Percentiles rank a stretch among this genome's conserved stretches.
phyloP scores from a whole-genome alignment of 2,797 vertebrate genomes.

The Oreochromis grahami region DNA sequence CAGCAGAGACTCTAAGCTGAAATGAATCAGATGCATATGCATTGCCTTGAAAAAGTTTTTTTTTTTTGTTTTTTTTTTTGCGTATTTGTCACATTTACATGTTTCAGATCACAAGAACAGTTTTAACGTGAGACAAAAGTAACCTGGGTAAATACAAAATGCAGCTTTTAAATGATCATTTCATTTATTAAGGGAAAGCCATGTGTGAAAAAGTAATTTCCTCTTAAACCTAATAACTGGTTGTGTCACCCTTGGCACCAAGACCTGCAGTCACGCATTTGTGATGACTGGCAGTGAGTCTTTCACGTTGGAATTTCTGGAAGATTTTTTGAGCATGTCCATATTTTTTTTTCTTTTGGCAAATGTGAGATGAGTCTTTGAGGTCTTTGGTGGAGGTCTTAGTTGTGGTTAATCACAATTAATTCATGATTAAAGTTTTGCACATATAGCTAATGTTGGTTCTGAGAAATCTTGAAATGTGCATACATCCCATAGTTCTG shows the following conservation, averaged over 20 bases:
- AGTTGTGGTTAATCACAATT: background rate
- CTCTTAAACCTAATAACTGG: background rate
- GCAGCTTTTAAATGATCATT: background rate
- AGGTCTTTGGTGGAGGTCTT: background rate
- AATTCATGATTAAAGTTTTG: background rate
- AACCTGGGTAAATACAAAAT: background rate
- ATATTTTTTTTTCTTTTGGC: background rate
- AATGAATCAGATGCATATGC: accelerated
- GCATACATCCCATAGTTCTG: background rate
- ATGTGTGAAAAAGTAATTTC: background rate
- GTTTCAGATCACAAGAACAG: background rate
- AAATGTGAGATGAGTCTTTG: background rate
- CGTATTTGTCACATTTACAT: background rate
- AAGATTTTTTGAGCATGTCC: background rate
- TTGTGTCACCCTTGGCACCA: background rate
- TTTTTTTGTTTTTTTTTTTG: accelerated
- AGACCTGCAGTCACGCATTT: background rate
- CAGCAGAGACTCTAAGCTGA: background rate
- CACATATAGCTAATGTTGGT: background rate
- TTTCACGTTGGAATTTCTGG: background rate
- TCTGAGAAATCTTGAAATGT: background rate
- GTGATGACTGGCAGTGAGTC: background rate
- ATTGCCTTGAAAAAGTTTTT: background rate
- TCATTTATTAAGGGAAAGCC: background rate
- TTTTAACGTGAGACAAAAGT: background rate